Evolutionary conservation across 2,113 vertebrate genomes (phyloP).

Genomic region (Cephalopterus ornatus): DNA sequence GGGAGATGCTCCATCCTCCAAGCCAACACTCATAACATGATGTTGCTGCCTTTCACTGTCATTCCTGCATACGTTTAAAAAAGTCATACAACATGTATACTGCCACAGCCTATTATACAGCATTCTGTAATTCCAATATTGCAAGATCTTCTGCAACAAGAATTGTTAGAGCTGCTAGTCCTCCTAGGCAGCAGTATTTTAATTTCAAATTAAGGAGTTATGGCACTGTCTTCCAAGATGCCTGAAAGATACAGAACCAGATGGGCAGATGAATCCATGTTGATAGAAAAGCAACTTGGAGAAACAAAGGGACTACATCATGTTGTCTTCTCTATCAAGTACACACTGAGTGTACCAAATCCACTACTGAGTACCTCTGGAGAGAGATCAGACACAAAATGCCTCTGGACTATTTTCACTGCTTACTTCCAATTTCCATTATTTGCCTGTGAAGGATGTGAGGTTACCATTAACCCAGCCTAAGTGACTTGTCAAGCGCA

Average conservation of each 20-base stretch:
- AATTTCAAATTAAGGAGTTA: neutral
- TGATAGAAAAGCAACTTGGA: neutral
- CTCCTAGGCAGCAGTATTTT: neutral
- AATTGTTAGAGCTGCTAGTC: neutral
- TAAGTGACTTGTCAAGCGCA: neutral
- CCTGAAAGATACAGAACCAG: neutral
- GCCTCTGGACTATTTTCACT: neutral
- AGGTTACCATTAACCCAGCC: neutral
- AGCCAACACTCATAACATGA: neutral
- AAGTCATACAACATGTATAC: neutral
- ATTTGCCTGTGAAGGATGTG: neutral
- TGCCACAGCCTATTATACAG: neutral
- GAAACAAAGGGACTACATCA: neutral
- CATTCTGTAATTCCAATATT: neutral
- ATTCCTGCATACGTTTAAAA: neutral
- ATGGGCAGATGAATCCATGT: neutral
- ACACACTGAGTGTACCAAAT: neutral
- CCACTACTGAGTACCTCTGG: neutral
- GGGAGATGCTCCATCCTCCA: neutral
- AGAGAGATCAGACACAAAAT: neutral
- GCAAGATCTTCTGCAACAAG: neutral
- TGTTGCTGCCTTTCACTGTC: neutral
- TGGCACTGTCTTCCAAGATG: neutral
- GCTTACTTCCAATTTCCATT: neutral
- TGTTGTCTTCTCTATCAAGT: neutral